Evolutionary conservation across 2,113 vertebrate genomes (phyloP), one percentile per base, ranked within the genome.

Genomic region (Grammomys dolichurus): DNA sequence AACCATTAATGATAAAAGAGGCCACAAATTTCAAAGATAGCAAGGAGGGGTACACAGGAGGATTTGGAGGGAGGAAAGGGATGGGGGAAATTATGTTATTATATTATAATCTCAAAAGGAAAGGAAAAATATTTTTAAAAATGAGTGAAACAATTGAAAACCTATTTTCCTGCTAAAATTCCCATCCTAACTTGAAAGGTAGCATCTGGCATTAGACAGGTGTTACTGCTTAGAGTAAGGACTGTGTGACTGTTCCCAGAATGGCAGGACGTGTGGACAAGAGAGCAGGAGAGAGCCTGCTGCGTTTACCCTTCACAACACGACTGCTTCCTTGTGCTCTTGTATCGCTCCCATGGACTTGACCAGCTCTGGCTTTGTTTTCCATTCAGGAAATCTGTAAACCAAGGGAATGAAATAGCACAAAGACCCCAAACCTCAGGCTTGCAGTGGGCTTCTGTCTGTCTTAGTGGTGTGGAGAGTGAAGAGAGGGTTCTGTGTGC

Each of bases 111-210:
- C 58, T 63, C 58, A 63, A 84, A 84, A 63, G 58, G n/a, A 84
- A 84, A 84, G 60, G 24, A 63, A 84, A 63, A 84, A 43, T 31
- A 43, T 40, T 81, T 81, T 81, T n/a, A 81, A 36, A 58, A 81
- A 58, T 24, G 20, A 82, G 54, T 82, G 46, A 26, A 60, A 60
- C 26, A 40, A 40, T 60, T 40, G 36, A 85, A 65, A 85, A 84
- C 11, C 13, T 40, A 91, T 22, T 48, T 93, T 40, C 86, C 89
- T 95, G 46, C 60, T 93, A 72, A 95, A 63, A 95, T 82, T 86
- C 36, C 86, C 0, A 94, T 14, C 31, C 86, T 93, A 43, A 56
- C 93, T 95, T 65, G 60, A 90, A 95, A 85, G 11, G 70, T 82
- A 69, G 36, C 31, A 7, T 60, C 31, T 9, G 51, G 0, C 63